Evolutionary conservation across 2,797 vertebrate species (phyloP).

Genomic region (Setipinna tenuifilis): DNA sequence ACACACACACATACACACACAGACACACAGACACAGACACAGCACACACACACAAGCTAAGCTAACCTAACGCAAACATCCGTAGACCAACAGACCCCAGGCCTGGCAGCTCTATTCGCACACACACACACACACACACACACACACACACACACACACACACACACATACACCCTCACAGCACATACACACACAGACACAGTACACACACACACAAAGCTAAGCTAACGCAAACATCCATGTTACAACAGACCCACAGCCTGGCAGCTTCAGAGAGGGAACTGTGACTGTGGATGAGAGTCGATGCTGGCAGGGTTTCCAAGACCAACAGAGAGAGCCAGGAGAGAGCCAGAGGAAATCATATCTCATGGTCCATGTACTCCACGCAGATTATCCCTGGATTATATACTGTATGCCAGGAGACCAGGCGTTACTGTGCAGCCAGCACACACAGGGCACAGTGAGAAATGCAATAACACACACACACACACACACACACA

Average conservation of each 20-base stretch:
- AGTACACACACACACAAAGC: too few relatives aligned
- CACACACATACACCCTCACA: too few relatives aligned
- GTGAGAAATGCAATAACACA: too few relatives aligned
- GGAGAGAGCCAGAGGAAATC: conserved; percentile 20
- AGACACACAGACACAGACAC: too few relatives aligned
- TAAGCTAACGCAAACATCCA: neutral
- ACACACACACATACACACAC: too few relatives aligned
- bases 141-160: too few relatives aligned
- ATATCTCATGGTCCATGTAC: conserved; percentile 24
- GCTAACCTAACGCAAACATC: too few relatives aligned
- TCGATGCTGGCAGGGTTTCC: neutral
- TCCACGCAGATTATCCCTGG: neutral
- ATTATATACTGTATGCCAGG: neutral
- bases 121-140: too few relatives aligned
- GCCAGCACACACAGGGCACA: neutral
- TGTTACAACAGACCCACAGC: neutral
- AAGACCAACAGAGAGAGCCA: conserved; percentile 5
- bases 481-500: neutral
- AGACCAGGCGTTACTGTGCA: neutral
- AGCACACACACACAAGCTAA: too few relatives aligned
- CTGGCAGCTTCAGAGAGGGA: neutral
- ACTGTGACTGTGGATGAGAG: neutral
- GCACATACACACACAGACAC: too few relatives aligned
- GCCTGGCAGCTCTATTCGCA: neutral
- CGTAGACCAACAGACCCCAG: neutral